These are phyloP conservation scores for Aptenodytes forsteri DNA, from an alignment of 2,113 vertebrate species.

Conservation along the genomic window DNA sequence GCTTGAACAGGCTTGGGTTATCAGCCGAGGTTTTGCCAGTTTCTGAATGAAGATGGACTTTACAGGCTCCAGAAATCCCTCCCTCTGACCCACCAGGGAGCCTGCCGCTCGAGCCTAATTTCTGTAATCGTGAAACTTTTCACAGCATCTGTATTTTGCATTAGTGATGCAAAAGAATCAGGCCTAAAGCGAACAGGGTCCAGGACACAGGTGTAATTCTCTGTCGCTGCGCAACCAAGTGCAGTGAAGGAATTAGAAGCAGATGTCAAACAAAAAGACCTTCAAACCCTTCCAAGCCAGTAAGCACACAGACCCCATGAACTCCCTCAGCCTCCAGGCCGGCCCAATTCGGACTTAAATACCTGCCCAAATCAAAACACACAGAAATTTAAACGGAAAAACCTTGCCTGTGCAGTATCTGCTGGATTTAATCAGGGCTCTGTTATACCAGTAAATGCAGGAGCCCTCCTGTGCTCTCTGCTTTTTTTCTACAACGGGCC, in stretches of 20 bases:
- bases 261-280: background rate
- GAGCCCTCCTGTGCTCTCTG: background rate
- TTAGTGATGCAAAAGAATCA: background rate
- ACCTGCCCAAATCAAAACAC: background rate
- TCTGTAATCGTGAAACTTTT: background rate
- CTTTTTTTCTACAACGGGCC: accelerated
- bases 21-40: background rate
- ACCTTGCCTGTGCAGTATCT: background rate
- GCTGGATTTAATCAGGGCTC: background rate
- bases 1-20: too few species aligned
- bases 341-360: background rate
- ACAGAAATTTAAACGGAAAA: background rate
- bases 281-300: background rate
- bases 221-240: background rate
- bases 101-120: background rate
- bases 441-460: background rate
- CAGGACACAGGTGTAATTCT: background rate
- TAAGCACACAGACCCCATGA: background rate
- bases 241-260: background rate
- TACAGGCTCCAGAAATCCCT: background rate
- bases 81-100: background rate
- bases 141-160: background rate
- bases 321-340: background rate
- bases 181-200: background rate
- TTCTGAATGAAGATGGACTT: background rate